Evolutionary conservation across 2,797 vertebrate species (phyloP).

Genomic region (Sebastolobus altivelis): DNA sequence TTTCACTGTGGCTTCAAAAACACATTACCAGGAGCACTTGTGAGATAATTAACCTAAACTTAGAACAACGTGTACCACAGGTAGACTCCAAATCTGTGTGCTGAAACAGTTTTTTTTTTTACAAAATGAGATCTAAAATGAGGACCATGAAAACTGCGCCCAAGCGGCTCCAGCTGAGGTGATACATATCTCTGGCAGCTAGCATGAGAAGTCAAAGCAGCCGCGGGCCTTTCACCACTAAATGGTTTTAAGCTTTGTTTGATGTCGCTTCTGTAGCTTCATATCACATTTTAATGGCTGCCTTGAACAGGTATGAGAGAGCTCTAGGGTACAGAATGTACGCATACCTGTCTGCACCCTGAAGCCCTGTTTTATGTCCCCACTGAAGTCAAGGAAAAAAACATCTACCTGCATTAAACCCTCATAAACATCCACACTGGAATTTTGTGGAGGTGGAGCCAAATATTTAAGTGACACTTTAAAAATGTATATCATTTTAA

Average conservation of each 20-base stretch:
- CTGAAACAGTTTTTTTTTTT: slow-evolving; percentile 14
- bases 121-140: slow-evolving; percentile 29
- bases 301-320: slow-evolving; percentile 42
- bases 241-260: slow-evolving; percentile 70
- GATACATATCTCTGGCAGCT: slow-evolving; percentile 65
- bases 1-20: slow-evolving; percentile 42
- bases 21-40: slow-evolving; percentile 15
- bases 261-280: slow-evolving; percentile 56
- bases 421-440: slow-evolving; percentile 31
- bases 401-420: neutral
- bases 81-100: neutral
- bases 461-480: slow-evolving; percentile 49
- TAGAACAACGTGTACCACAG: slow-evolving; percentile 1
- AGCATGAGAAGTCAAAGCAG: slow-evolving; percentile 51
- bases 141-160: neutral
- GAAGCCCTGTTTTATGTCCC: slow-evolving; percentile 27
- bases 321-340: slow-evolving; percentile 57
- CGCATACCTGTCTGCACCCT: slow-evolving; percentile 41
- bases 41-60: slow-evolving; percentile 25
- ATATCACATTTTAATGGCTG: slow-evolving; percentile 56
- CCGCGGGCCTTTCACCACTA: slow-evolving; percentile 62
- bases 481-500: slow-evolving; percentile 45
- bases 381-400: slow-evolving; percentile 18
- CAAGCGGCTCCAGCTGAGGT: slow-evolving; percentile 35
- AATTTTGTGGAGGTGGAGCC: slow-evolving; percentile 37